A percentile compares a stretch with the other conserved stretches of the same genome.
Conservation (phyloP, 2,113 vertebrate genomes). For the Hucho hucho region DNA sequence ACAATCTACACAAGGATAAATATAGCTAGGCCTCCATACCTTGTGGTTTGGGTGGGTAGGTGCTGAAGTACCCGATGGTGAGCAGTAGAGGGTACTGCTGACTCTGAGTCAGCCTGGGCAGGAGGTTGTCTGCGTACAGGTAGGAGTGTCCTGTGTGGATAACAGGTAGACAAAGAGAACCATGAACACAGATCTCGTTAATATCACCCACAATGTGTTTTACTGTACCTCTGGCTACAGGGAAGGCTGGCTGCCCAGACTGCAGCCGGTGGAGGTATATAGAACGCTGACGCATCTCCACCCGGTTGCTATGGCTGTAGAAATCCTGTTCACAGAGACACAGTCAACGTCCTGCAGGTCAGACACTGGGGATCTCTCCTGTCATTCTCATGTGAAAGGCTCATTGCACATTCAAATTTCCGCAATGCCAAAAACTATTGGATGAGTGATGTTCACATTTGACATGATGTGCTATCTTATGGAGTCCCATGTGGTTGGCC, state of each 20-base stretch:
- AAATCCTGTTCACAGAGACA: conserved; percentile 74
- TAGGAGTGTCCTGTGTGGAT: conserved; percentile 62
- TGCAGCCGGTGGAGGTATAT: conserved; percentile 79
- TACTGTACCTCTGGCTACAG: conserved; percentile 74
- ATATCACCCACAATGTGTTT: not conserved
- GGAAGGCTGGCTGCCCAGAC: conserved; percentile 67
- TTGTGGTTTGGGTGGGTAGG: conserved; percentile 70
- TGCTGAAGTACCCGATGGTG: conserved; percentile 83
- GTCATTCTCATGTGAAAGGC: too few relatives aligned
- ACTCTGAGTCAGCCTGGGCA: conserved; percentile 46
- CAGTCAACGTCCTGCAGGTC: not conserved
- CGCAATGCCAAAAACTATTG: too few relatives aligned
- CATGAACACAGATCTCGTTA: too few relatives aligned
- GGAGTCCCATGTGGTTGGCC: too few relatives aligned
- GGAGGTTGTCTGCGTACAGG: conserved; percentile 69
- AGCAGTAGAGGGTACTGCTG: conserved; percentile 53
- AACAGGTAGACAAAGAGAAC: not conserved
- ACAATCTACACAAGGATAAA: too few relatives aligned
- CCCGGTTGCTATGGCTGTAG: conserved; percentile 91
- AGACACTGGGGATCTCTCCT: too few relatives aligned
- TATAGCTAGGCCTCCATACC: conserved; percentile 42
- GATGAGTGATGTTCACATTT: too few relatives aligned
- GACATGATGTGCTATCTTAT: too few relatives aligned
- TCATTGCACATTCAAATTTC: too few relatives aligned
- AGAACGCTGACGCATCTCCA: conserved; percentile 77